Evolutionary conservation across 2,888 invertebrate genomes (phyloP).

Genomic region (Octonoba sinensis): DNA sequence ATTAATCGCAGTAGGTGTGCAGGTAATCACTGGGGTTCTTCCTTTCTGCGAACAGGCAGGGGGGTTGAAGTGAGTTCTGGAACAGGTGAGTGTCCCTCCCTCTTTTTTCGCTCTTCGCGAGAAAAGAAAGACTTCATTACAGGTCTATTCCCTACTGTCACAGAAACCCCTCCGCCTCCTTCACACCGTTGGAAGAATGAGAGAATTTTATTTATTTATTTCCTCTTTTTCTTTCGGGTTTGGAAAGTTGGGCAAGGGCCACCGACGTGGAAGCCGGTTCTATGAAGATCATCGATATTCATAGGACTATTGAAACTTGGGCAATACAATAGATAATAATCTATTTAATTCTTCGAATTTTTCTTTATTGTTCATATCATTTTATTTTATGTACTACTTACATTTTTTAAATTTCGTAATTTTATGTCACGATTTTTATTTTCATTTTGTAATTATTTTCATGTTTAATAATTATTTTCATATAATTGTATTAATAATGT

Average conservation of each 20-base stretch:
- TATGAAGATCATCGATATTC: no score
- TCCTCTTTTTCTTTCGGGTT: slow-evolving; percentile 14
- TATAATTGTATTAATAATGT: no score
- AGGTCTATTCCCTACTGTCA: slow-evolving; percentile 50
- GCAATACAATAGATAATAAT: no score
- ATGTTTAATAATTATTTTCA: no score
- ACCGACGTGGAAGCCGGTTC: slow-evolving; percentile 21
- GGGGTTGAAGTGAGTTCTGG: slow-evolving; percentile 3
- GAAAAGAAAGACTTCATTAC: slow-evolving; percentile 63
- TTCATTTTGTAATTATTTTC: no score
- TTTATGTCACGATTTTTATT: no score
- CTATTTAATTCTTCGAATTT: no score
- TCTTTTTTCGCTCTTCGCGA: not conserved
- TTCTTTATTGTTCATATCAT: no score
- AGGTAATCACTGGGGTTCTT: slow-evolving; percentile 57
- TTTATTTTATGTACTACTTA: no score
- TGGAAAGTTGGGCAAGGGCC: slow-evolving; percentile 14
- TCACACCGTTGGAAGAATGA: slow-evolving; percentile 36
- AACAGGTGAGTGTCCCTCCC: slow-evolving; percentile 32
- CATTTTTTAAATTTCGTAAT: no score
- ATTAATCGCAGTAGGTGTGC: slow-evolving; percentile 63
- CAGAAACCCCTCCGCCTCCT: slow-evolving; percentile 43
- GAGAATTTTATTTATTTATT: slow-evolving; percentile 20
- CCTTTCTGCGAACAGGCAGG: slow-evolving; percentile 5
- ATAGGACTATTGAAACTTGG: no score